Evolutionary conservation across 2,888 invertebrate species (phyloP), one percentile per base, ranked within the genome.

Genomic region (Ctena decussata): DNA sequence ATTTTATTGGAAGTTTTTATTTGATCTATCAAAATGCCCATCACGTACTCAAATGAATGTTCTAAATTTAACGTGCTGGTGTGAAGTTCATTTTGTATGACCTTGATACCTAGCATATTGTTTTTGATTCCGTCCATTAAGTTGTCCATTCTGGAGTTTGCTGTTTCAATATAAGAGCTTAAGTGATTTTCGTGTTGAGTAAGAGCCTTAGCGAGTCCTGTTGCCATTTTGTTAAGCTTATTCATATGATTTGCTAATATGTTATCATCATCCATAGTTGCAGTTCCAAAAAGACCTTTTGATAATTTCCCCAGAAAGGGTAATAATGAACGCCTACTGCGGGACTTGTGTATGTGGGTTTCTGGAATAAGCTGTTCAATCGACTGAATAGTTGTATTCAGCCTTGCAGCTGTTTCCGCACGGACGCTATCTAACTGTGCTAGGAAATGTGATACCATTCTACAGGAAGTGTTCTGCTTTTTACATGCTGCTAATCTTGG

Each of bases 321-420:
- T 1, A 84, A 69, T 5, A 84, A 35, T 57, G 30, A 15, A 87
- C 49, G 49, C 49, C n/a, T 49, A 18, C 18, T 21, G 1, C 60
- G 27, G 12, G 80, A 72, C 57, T 77, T 76, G 30, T 84, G 75
- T 15, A 84, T 53, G 84, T 80, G 41, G 81, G 85, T 12, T 44
- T 71, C 5, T 30, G 57, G 71, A 39, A 46, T 65, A 0, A 80
- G 24, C 39, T 73, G 44, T 37, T 44, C 21, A 0, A 60, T 35
- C 0, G 71, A 41, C 32, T 73, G 18, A 35, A 6, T 32, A 3
- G 74, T 80, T 41, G 65, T 46, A 3, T 80, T 49, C n/a, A n/a
- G n/a, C n/a, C n/a, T 71, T 6, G 77, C 30, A 0, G 49, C 18
- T 0, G 57, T 73, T 69, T 80, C 77, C 6, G 72, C 53, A 46